Evolutionary conservation across 2,797 vertebrate genomes (phyloP), one percentile per base, ranked within the genome.

Genomic region (Betta splendens): DNA sequence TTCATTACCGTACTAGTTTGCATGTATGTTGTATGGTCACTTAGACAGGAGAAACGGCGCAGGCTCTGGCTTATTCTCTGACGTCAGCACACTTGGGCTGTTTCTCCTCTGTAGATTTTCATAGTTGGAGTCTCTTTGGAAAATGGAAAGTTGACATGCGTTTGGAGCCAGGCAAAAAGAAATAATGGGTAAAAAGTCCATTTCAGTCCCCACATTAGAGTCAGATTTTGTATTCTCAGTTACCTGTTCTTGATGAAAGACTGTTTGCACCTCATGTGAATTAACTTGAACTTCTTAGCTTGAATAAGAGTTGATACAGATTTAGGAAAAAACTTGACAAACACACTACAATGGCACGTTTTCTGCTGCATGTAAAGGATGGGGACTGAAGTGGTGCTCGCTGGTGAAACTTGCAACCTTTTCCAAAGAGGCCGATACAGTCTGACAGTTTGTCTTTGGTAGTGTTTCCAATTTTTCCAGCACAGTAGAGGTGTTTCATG

Each of bases 11-110:
- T 90, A 87, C 83, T 91, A 90, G 88, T 89, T 92, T 92, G 90
- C 91, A 92, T 93, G 92, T 90, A 89, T 90, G 87, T 91, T 84
- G 87, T 92, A 89, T 88, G 89, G 89, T 90, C 89, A 87, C 85
- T 83, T 88, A 89, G 88, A 76, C 17, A 12, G 87, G 86, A 86
- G 81, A 63, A 76, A 55, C 20, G 53, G 80, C 9, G 71, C 81
- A 77, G 66, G 77, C 52, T 1, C 77, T 51, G 64, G 49, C 77
- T 78, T 61, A 17, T 20, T 23, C 31, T 12, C 33, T 37, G 59
- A 78, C 75, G 61, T 13, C 74, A 51, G 85, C n/a, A 44, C 60
- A 76, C 75, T 44, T 75, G 79, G 67, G 59, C 77, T 44, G 68
- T 64, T 82, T 63, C 77, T 80, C 74, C 81, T 80, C 84, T 88